Base-by-base conservation (phyloP, 1,140 invertebrate species). In the Aphidius ervi region DNA sequence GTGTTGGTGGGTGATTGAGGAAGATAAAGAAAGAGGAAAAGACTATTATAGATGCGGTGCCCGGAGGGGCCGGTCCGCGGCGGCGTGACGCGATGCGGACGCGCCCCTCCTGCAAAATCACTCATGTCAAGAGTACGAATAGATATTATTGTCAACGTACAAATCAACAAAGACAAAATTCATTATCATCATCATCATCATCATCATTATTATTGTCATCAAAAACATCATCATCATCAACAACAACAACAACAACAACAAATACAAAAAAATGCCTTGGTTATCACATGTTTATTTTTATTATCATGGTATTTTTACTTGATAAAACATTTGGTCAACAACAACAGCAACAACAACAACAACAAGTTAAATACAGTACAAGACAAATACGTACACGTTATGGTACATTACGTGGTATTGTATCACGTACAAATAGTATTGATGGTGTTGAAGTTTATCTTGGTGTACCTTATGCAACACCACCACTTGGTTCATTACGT, bases 381-480 rank as follows among this genome's bases (percentile, higher is more conserved):
- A 83, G 91, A 61, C 86, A 92, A 41, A 88, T 94, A 40, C 84
- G 86, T 63, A 95, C 93, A 53, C 91, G 93, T 72, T 95, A 95
- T 82, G 94, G 93, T 31, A 85, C 86, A 39, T 78, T 96, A 63
- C 84, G 93, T 9, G 94, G 94, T 41, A 85, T 93, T 70, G 86
- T 94, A 56, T 86, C 92, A 42, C 85, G 90, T 69, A 84, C 85
- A 58, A 84, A 88, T 69, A 88, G 86, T 39, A 86, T 90, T 39
- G 60, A 62, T 41, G 60, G 60, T 45, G 92, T 97, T 45, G 94
- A 97, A 77, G 91, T 92, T n/a, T 98, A 95, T 74, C 85, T 96
- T 63, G 96, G 95, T 45, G 90, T 97, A 61, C 94, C 94, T 1
- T 99, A 98, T 82, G 96, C 91, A 5, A 88, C 89, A 9, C 87